These are phyloP conservation scores for Cyrtorhinus lividipennis DNA, from an alignment of 1,140 invertebrate genomes.

Conservation along the genomic window DNA sequence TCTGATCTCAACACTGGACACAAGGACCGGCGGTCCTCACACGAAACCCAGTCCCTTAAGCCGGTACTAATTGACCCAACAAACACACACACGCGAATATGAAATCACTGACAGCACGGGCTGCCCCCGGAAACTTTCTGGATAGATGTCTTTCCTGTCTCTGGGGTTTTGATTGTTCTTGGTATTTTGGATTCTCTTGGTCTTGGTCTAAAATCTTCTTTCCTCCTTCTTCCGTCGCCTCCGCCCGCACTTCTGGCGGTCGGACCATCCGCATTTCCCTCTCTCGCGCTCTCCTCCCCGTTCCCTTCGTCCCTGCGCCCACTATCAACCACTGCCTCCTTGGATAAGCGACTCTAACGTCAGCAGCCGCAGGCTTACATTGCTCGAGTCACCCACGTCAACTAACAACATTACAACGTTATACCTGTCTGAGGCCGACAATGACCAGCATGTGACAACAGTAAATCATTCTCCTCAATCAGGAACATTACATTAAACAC, in stretches of 20 bases:
- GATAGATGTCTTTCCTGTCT: not conserved
- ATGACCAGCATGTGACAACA: too few species aligned
- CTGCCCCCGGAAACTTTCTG: not conserved
- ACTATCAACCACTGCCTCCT: too few species aligned
- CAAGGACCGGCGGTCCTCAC: too few species aligned
- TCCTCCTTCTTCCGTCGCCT: not conserved
- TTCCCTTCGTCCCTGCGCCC: not conserved
- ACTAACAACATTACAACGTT: too few species aligned
- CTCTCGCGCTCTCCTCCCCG: not conserved
- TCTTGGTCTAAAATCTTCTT: not conserved
- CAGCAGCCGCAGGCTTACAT: too few species aligned
- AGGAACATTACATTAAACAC: too few species aligned
- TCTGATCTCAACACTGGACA: not conserved
- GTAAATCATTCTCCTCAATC: too few species aligned
- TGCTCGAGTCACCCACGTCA: too few species aligned
- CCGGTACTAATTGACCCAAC: not conserved
- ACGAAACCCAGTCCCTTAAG: too few species aligned
- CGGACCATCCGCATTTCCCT: not conserved
- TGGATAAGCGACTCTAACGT: too few species aligned
- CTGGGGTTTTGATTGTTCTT: not conserved
- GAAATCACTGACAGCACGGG: not conserved
- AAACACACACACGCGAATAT: not conserved
- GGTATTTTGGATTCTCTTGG: not conserved
- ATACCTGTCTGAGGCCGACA: too few species aligned
- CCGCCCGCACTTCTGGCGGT: not conserved